Conservation (phyloP, 2,113 vertebrate species). For the Crotalus tigris region DNA sequence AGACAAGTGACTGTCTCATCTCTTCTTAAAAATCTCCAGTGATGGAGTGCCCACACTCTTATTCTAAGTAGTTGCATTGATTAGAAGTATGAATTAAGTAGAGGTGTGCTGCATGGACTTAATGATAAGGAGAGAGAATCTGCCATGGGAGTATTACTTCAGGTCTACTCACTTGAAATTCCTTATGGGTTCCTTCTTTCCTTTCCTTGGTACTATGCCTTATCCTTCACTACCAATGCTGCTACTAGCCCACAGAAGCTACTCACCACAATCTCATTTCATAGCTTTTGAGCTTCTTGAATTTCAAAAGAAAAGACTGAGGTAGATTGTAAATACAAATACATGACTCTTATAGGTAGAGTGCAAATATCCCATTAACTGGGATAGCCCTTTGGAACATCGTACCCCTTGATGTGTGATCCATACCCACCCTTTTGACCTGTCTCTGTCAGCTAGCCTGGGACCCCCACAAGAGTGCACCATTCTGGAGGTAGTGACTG, state of each 20-base stretch:
- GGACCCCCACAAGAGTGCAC: background rate
- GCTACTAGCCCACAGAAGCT: background rate
- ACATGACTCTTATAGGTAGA: background rate
- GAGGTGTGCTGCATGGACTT: background rate
- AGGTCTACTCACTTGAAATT: background rate
- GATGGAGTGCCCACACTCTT: background rate
- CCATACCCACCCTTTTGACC: background rate
- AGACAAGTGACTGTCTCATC: too few relatives aligned
- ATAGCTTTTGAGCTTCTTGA: background rate
- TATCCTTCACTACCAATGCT: background rate
- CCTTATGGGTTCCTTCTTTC: background rate
- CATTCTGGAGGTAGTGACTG: background rate
- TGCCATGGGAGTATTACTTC: background rate
- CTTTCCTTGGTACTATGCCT: background rate
- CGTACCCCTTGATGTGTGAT: background rate
- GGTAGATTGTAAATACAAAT: background rate
- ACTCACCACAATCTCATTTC: background rate
- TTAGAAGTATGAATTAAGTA: background rate
- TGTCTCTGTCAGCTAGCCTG: background rate
- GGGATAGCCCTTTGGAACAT: background rate
- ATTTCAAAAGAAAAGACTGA: background rate
- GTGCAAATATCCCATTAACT: background rate
- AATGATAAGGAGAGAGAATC: background rate
- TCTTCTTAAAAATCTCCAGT: too few relatives aligned
- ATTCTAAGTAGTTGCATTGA: background rate